Evolutionary conservation across 2,888 invertebrate genomes (phyloP).

Genomic region (Pammene fasciana): DNA sequence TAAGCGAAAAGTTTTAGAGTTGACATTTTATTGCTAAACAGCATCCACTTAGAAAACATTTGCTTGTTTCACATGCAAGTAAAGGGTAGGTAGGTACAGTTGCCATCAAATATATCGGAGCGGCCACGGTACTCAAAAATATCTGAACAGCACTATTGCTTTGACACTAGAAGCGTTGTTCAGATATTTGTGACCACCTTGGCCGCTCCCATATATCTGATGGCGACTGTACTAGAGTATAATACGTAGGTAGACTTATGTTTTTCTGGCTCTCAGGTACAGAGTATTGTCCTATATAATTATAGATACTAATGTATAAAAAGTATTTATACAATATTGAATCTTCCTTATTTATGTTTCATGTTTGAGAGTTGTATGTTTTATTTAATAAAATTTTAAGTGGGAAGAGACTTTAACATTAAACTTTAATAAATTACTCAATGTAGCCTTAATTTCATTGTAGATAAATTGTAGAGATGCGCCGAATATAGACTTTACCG

Average conservation of each 20-base stretch:
- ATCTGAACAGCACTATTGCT: too few species aligned
- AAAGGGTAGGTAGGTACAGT: too few species aligned
- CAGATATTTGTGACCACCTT: too few species aligned
- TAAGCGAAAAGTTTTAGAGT: too few species aligned
- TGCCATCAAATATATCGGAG: too few species aligned
- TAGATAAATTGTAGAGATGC: not conserved
- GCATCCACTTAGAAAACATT: too few species aligned
- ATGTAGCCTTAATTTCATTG: not conserved
- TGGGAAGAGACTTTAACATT: not conserved
- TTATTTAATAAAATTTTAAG: not conserved
- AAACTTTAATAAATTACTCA: not conserved
- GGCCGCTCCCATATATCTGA: too few species aligned
- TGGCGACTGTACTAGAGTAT: not conserved
- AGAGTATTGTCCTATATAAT: slow-evolving; percentile 30
- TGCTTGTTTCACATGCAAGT: not conserved
- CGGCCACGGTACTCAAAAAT: too few species aligned
- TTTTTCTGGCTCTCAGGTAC: slow-evolving; percentile 4
- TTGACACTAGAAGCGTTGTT: too few species aligned
- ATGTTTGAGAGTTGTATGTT: slow-evolving; percentile 16
- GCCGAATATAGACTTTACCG: too few species aligned
- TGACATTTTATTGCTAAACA: too few species aligned
- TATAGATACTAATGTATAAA: slow-evolving; percentile 12
- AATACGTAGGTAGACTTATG: not conserved
- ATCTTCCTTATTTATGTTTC: slow-evolving; percentile 16
- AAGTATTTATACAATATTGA: slow-evolving; percentile 5